A percentile compares a stretch with the other conserved stretches of the same genome.
These are phyloP conservation scores for Zygaena filipendulae DNA, from an alignment of 2,888 invertebrate genomes.

Conservation along the genomic window DNA sequence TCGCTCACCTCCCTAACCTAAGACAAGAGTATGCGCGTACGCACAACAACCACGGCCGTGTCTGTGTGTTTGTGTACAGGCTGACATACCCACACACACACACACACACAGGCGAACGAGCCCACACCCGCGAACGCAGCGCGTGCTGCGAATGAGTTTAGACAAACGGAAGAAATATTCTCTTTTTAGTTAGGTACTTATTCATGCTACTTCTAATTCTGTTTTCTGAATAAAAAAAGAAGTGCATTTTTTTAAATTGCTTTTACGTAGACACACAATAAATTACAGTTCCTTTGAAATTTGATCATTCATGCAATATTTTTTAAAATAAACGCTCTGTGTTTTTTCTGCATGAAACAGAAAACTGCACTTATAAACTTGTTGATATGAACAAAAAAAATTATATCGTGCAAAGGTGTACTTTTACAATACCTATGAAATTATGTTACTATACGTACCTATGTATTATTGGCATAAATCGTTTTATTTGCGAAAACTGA, in stretches of 20 bases:
- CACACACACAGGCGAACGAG: conserved; percentile 26
- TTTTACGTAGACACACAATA: too few species aligned
- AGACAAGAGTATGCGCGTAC: conserved; percentile 59
- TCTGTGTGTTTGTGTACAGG: conserved; percentile 33
- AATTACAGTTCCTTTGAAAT: too few species aligned
- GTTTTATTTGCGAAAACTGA: conserved; percentile 42
- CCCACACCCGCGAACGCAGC: conserved; percentile 39
- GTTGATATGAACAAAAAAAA: too few species aligned
- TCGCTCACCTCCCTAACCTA: conserved; percentile 69
- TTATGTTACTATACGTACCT: too few species aligned
- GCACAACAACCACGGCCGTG: conserved; percentile 38
- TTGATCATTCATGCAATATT: too few species aligned
- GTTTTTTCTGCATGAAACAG: too few species aligned
- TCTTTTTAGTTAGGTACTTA: conserved; percentile 57
- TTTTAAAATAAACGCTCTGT: too few species aligned
- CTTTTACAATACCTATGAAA: too few species aligned
- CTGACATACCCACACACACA: conserved; percentile 28
- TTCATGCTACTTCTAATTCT: conserved; percentile 41
- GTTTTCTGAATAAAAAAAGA: conserved; percentile 24
- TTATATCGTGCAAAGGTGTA: too few species aligned
- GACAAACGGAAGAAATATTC: conserved; percentile 68
- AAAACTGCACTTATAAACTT: too few species aligned
- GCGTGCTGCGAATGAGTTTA: conserved; percentile 64
- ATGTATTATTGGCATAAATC: conserved; percentile 20
- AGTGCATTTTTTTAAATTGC: too few species aligned